Conservation (phyloP, 2,888 invertebrate species). For the Campoplex capitator region DNA sequence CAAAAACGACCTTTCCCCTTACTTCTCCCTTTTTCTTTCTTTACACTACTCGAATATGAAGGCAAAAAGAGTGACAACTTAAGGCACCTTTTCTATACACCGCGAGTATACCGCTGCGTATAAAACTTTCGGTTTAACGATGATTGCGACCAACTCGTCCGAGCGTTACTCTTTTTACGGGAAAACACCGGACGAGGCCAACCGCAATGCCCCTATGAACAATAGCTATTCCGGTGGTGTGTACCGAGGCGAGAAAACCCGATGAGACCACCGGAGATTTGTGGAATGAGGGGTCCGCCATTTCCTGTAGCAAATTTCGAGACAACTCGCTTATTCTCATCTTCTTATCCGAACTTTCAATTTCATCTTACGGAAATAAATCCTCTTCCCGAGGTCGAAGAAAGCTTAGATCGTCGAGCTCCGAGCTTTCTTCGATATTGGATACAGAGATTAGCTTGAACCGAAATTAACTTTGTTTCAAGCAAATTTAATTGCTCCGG, state of each 20-base stretch:
- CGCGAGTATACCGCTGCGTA: not conserved
- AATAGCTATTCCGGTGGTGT: not conserved
- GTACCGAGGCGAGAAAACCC: slow-evolving; percentile 21
- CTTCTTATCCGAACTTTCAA: not conserved
- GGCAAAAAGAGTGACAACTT: slow-evolving; percentile 29
- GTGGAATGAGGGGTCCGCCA: slow-evolving; percentile 11
- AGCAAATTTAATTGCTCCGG: not conserved
- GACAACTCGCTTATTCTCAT: not conserved
- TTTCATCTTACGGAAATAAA: not conserved
- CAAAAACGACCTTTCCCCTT: not conserved
- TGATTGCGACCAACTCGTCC: slow-evolving; percentile 57
- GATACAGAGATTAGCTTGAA: not conserved
- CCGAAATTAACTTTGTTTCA: not conserved
- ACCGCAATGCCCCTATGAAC: slow-evolving; percentile 15
- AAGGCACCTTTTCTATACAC: not conserved
- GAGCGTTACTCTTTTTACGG: slow-evolving; percentile 53
- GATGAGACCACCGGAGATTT: slow-evolving; percentile 45
- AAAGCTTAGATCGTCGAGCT: no score
- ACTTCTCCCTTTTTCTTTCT: not conserved
- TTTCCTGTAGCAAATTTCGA: not conserved
- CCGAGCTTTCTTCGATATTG: not conserved
- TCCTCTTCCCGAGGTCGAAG: not conserved
- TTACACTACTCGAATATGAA: slow-evolving; percentile 12
- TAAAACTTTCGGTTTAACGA: slow-evolving; percentile 50
- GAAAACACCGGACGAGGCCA: not conserved